A percentile compares a stretch with the other conserved stretches of the same genome.
Evolutionary conservation across 2,888 invertebrate genomes (phyloP).

Genomic region (Ornithoptera priamus): DNA sequence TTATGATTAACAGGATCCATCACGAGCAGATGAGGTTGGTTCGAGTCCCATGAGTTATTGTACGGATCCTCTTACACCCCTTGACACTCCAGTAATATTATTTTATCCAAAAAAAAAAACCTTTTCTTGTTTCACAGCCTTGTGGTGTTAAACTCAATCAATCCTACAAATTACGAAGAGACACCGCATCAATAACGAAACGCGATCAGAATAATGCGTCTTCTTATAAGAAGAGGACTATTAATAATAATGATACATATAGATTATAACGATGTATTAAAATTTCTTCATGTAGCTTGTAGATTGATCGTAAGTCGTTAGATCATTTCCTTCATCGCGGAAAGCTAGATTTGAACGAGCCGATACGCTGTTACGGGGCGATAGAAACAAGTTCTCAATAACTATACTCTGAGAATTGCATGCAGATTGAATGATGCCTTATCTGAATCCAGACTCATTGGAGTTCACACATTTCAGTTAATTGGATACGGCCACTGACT

Average conservation of each 20-base stretch:
- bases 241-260: conserved; percentile 11
- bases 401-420: conserved; percentile 24
- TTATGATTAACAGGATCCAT: no score
- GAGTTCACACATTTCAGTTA: conserved; percentile 25
- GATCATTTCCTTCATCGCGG: conserved; percentile 23
- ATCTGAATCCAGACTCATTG: conserved; percentile 24
- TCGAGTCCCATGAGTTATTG: no score
- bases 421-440: conserved; percentile 29
- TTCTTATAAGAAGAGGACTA: conserved; percentile 1
- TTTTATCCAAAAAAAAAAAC: no score
- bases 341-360: conserved; percentile 15
- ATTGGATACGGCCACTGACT: conserved; percentile 19
- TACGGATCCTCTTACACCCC: no score
- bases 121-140: no score
- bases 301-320: conserved; percentile 6
- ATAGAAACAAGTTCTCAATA: conserved; percentile 21
- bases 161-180: no score
- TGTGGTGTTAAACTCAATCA: no score
- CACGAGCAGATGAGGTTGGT: no score
- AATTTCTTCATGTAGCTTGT: conserved; percentile 1
- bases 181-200: neutral
- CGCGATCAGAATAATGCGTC: neutral
- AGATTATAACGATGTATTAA: conserved; percentile 11
- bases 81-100: no score
- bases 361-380: conserved; percentile 17